Base-by-base conservation (phyloP, 1,140 invertebrate genomes). In the Lutraria rhynchaena region DNA sequence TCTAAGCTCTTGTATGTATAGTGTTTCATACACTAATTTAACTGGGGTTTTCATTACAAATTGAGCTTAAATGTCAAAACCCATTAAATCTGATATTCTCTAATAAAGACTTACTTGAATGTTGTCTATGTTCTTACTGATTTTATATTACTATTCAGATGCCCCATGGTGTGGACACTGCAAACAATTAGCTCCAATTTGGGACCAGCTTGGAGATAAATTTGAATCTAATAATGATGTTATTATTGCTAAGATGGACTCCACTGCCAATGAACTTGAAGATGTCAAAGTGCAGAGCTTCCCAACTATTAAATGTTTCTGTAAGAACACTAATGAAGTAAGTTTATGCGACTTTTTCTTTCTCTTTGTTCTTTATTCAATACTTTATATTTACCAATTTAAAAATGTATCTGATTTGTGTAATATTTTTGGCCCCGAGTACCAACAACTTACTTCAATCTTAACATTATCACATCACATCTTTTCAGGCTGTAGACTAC, bases 221-320 rank as follows among this genome's bases (percentile, higher is more conserved):
- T 99, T 84, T 86, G 95, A 96, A 90, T 96, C 97, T 86, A 95
- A 95, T 86, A 95, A 95, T 51, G 95, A 95, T 81, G 94, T 99
- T 84, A 94, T 99, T 17, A 96, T 99, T 91, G 98, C 98, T 84
- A 99, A 99, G 94, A 99, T 99, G 95, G 99, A 99, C 93, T 95
- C 98, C 61, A 99, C 98, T 74, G 96, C 95, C 89, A 99, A 99
- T 93, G 99, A 99, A 94, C 92, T 99, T 75, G 97, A 98, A 83
- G 92, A 92, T 65, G 84, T 93, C 44, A 99, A 98, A 94, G 95
- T 99, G 90, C 95, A 95, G 75, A 98, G 95, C 83, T 99, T 98
- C 95, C 99, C 99, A 46, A 99, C 99, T 35, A 95, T 99, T 90
- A 99, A 97, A 91, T 94, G 98, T 84, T 99, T 97, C 94, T 96